Percentiles rank a stretch among this genome's conserved stretches.
phyloP scores from a whole-genome alignment of 2,113 vertebrate genomes.

The Apeltes quadracus region DNA sequence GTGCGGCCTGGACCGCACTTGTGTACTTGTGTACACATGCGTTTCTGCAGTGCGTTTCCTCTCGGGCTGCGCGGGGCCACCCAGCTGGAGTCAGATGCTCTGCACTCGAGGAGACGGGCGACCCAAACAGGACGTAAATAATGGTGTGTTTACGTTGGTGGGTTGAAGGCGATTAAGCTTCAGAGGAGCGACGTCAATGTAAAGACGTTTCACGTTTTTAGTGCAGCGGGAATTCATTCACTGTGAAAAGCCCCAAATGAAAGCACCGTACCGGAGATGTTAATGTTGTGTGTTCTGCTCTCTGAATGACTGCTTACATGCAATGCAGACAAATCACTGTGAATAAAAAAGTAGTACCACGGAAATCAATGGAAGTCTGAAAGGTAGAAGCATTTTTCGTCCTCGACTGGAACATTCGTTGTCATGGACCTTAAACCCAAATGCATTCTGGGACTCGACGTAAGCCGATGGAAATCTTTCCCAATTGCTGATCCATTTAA shows the following conservation, averaged over 20 bases:
- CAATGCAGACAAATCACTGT: background rate
- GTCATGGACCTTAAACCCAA: conserved; percentile 1
- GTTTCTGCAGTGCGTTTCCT: background rate
- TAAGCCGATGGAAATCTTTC: conserved; percentile 10
- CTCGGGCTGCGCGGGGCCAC: conserved; percentile 39
- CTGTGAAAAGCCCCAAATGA: background rate
- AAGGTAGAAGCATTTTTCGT: background rate
- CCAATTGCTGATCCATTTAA: conserved; percentile 31
- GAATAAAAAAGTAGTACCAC: background rate
- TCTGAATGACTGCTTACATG: background rate
- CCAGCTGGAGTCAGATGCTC: conserved; percentile 46
- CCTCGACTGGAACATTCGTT: background rate
- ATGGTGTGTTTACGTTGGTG: background rate
- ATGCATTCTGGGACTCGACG: background rate
- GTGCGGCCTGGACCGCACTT: background rate
- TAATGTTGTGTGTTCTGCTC: background rate
- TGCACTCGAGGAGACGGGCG: conserved; percentile 11
- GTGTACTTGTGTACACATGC: conserved; percentile 11
- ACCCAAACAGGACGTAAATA: conserved; percentile 45
- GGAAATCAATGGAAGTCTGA: background rate
- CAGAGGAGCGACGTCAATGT: background rate
- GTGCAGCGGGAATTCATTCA: background rate
- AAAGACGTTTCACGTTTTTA: background rate
- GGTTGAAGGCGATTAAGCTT: background rate
- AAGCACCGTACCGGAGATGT: background rate